Base-by-base conservation (phyloP, 35 echinoderm and acorn worm species). In the Ophioderma brevispina region DNA sequence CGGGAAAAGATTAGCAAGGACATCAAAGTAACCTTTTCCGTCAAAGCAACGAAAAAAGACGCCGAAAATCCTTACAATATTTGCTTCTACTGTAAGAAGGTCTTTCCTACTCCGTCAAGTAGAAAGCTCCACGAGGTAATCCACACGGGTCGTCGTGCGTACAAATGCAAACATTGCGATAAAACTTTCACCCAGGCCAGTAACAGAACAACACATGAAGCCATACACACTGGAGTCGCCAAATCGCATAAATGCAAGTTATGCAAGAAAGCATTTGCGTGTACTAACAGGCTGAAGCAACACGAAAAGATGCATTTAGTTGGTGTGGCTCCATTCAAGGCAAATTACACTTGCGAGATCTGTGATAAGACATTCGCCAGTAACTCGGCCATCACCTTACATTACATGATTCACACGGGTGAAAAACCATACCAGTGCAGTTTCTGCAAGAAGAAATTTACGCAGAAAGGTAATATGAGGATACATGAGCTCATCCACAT, bases 141-240 rank as follows among this genome's bases (percentile, higher is more conserved):
- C 32, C 96, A 98, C 84, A 98, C 87, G n/a, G 93, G 93, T 32
- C 89, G 92, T 75, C 37, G 91, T 21, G 92, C 96, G 21, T 98
- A 95, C 85, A 86, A 80, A 31, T 98, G 96, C 41, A 93, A 95
- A 18, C 78, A 85, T 32, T 98, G 96, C 49, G 82, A 77, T n/a
- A 94, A 92, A 50, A 93, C 93, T 15, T 98, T 98, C 77, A 95
- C 93, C 13, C 96, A 98, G 76, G 92, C 83, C 40, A 93, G 93
- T 55, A 93, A 98, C 40, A 93, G 94, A 13, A 90, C 92, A 77
- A 98, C 94, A 25, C 59, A 70, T 30, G 6, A 70, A 25, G 59
- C 59, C n/a, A 70, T 70, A 6, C 59, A 70, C 28, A 13, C 3
- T 25, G 59, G 59, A 25, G 17, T 70, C 5, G 59, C 2, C 1